Conservation (phyloP, 1,140 invertebrate species). For the Nephila pilipes region DNA sequence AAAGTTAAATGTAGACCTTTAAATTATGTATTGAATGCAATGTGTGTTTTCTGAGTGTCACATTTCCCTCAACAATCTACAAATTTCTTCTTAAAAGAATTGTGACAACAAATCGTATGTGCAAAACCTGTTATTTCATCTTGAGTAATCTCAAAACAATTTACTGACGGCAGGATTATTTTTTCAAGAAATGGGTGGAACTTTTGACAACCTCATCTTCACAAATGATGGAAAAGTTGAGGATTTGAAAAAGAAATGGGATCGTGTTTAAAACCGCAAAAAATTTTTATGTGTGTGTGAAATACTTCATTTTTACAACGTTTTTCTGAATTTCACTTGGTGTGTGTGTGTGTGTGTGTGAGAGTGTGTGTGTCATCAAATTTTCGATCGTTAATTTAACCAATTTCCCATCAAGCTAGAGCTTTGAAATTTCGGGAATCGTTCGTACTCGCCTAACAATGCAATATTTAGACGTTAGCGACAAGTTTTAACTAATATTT, state of each 20-base stretch:
- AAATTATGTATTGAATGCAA: slow-evolving; percentile 10
- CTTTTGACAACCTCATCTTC: background rate
- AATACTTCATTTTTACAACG: too few relatives aligned
- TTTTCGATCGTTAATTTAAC: too few relatives aligned
- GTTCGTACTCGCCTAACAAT: too few relatives aligned
- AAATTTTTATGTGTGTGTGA: background rate
- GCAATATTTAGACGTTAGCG: too few relatives aligned
- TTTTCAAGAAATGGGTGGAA: background rate
- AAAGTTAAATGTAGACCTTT: background rate
- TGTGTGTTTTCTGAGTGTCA: background rate
- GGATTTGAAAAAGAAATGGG: background rate
- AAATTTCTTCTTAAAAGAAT: background rate
- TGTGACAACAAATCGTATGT: background rate
- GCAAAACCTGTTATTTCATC: background rate
- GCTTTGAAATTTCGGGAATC: too few relatives aligned
- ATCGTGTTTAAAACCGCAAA: background rate
- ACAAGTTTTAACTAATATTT: too few relatives aligned
- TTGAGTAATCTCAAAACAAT: background rate
- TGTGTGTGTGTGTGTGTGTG: too few relatives aligned
- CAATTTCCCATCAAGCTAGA: too few relatives aligned
- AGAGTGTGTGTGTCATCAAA: too few relatives aligned
- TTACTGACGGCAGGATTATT: background rate
- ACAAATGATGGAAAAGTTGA: background rate
- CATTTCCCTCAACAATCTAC: background rate
- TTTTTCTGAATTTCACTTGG: too few relatives aligned